Percentiles rank a stretch among this genome's conserved stretches.
These are phyloP conservation scores for Ciconia stormi DNA, from an alignment of 2,113 vertebrate species.

Conservation along the genomic window DNA sequence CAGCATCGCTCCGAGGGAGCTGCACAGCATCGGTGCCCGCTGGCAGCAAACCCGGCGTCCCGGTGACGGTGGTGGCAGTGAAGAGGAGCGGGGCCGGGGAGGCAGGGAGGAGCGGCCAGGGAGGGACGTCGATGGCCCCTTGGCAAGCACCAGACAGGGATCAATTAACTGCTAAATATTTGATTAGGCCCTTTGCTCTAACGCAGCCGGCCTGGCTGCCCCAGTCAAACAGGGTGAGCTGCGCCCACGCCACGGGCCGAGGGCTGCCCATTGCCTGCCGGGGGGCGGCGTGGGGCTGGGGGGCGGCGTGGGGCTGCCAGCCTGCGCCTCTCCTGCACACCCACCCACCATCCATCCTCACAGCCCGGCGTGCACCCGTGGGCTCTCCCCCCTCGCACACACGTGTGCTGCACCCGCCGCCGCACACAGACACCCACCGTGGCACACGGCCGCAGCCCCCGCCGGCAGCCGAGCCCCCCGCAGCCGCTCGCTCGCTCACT, in stretches of 20 bases:
- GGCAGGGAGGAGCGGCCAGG: rapidly evolving
- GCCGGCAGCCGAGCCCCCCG: no score
- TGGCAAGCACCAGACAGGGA: constrained; percentile 66
- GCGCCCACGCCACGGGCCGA: rapidly evolving
- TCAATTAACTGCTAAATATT: constrained; percentile 81
- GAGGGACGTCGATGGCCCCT: constrained; percentile 35
- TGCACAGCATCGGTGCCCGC: not conserved
- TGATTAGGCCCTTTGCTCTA: constrained; percentile 74
- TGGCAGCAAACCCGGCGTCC: rapidly evolving
- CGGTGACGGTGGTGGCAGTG: rapidly evolving
- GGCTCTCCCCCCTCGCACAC: rapidly evolving
- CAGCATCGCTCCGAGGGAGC: not conserved
- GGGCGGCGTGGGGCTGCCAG: not conserved
- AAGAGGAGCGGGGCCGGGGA: rapidly evolving
- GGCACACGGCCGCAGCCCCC: not conserved
- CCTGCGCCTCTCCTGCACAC: not conserved
- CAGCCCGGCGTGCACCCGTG: rapidly evolving
- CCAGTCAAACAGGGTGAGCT: not conserved
- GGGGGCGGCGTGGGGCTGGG: not conserved
- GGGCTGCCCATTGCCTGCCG: not conserved
- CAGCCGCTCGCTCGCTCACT: no score
- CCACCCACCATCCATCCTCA: not conserved
- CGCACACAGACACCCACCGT: rapidly evolving
- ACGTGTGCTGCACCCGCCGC: rapidly evolving
- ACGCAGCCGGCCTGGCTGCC: not conserved